A percentile compares a stretch with the other conserved stretches of the same genome.
These are phyloP conservation scores for Catocala sponsa DNA, from an alignment of 2,888 invertebrate species.

Conservation along the genomic window DNA sequence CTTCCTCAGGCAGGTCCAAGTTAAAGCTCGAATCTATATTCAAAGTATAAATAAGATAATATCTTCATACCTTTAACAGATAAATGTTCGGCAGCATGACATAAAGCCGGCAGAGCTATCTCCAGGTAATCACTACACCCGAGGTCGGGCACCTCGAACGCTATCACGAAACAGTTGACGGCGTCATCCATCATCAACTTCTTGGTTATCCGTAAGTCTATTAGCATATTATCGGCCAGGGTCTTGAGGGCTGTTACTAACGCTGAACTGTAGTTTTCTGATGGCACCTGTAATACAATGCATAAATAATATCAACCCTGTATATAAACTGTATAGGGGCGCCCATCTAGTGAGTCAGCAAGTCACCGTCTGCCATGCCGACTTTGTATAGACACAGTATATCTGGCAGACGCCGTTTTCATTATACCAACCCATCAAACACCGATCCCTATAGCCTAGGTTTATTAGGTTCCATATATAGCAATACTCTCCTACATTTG, in stretches of 20 bases:
- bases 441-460: too few relatives aligned
- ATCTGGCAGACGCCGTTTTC: too few relatives aligned
- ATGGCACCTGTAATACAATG: slow-evolving; percentile 72
- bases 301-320: neutral
- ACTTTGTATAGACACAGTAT: too few relatives aligned
- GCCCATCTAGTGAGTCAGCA: too few relatives aligned
- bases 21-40: too few relatives aligned
- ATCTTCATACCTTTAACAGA: slow-evolving; percentile 85
- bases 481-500: too few relatives aligned
- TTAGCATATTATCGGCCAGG: slow-evolving; percentile 91
- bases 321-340: too few relatives aligned
- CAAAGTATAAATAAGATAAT: too few relatives aligned
- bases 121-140: slow-evolving; percentile 94
- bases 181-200: slow-evolving; percentile 85
- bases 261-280: slow-evolving; percentile 87
- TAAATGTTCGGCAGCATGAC: slow-evolving; percentile 92
- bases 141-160: slow-evolving; percentile 92
- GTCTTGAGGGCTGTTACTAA: slow-evolving; percentile 92
- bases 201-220: slow-evolving; percentile 90
- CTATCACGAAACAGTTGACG: slow-evolving; percentile 90
- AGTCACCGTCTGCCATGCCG: too few relatives aligned
- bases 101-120: slow-evolving; percentile 93
- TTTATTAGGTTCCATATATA: too few relatives aligned
- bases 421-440: too few relatives aligned
- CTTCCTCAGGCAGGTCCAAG: too few relatives aligned